Conservation (phyloP, 2,113 vertebrate genomes). For the Varanus salvator region DNA sequence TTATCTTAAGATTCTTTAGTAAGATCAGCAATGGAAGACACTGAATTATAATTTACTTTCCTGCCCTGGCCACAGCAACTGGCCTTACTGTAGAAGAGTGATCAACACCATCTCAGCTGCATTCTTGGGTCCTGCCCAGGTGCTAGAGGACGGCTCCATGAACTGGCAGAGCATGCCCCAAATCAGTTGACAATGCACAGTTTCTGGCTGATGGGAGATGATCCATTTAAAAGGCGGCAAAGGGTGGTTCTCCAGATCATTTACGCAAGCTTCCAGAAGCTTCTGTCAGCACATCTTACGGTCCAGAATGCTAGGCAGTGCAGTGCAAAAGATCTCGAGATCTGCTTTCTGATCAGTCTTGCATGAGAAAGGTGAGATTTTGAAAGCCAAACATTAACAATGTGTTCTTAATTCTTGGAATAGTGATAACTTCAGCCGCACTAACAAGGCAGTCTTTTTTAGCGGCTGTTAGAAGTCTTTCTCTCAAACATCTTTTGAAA, state of each 20-base stretch:
- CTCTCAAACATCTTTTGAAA: constrained; percentile 10
- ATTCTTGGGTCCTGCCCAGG: background rate
- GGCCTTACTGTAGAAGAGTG: background rate
- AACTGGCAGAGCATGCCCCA: background rate
- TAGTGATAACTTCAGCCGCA: background rate
- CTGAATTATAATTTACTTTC: background rate
- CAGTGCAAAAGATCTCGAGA: too few species aligned
- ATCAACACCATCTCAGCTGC: background rate
- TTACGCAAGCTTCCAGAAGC: too few species aligned
- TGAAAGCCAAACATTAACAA: background rate
- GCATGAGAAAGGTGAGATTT: background rate
- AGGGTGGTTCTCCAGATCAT: too few species aligned
- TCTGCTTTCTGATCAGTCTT: too few species aligned
- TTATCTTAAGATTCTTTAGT: background rate
- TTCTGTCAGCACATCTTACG: too few species aligned
- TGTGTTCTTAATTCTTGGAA: background rate
- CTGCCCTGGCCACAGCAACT: background rate
- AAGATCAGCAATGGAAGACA: background rate
- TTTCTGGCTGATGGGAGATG: background rate
- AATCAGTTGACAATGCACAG: background rate
- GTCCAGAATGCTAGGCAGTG: too few species aligned
- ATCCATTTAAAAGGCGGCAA: background rate
- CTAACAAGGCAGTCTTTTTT: background rate
- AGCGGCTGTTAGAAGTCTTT: background rate
- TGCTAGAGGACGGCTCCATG: too few species aligned